Evolutionary conservation across 2,888 invertebrate species (phyloP).

Genomic region (Drosophila subsilvestris): DNA sequence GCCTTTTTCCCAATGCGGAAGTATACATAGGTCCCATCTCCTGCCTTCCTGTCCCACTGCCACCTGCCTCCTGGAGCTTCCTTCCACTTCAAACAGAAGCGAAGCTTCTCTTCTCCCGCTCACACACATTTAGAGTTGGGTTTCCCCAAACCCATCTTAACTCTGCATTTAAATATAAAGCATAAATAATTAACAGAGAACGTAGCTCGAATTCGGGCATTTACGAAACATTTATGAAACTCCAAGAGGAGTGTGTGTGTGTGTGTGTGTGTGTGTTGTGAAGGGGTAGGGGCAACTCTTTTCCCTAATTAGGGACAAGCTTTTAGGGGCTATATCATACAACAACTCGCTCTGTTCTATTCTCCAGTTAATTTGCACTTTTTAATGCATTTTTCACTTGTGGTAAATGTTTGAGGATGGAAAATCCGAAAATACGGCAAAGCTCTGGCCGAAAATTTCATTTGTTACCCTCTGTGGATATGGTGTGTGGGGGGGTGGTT

Average conservation of each 20-base stretch:
- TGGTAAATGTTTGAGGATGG: conserved; percentile 41
- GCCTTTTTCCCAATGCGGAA: conserved; percentile 69
- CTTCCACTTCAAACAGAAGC: conserved; percentile 68
- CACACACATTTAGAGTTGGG: conserved; percentile 45
- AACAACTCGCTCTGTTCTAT: conserved; percentile 33
- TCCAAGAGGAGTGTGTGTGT: conserved; percentile 48
- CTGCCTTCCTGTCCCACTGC: conserved; percentile 11
- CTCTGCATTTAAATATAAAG: conserved; percentile 76
- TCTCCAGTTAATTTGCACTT: conserved; percentile 77
- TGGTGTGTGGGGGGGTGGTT: not conserved
- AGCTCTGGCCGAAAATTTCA: conserved; percentile 53
- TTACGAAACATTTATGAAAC: conserved; percentile 7
- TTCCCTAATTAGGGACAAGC: conserved; percentile 31
- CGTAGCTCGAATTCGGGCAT: conserved; percentile 9
- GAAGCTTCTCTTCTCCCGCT: conserved; percentile 42
- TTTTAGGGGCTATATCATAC: conserved; percentile 24
- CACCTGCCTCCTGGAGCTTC: too few species aligned
- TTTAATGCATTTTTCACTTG: conserved; percentile 76
- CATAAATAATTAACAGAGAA: conserved; percentile 75
- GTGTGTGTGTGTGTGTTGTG: not conserved
- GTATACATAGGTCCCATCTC: conserved; percentile 72
- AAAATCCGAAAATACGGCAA: conserved; percentile 34
- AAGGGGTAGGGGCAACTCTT: conserved; percentile 8
- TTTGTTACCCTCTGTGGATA: conserved; percentile 21
- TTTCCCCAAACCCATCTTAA: conserved; percentile 49